Evolutionary conservation across 2,113 vertebrate species (phyloP).

Genomic region (Seriola rivoliana): DNA sequence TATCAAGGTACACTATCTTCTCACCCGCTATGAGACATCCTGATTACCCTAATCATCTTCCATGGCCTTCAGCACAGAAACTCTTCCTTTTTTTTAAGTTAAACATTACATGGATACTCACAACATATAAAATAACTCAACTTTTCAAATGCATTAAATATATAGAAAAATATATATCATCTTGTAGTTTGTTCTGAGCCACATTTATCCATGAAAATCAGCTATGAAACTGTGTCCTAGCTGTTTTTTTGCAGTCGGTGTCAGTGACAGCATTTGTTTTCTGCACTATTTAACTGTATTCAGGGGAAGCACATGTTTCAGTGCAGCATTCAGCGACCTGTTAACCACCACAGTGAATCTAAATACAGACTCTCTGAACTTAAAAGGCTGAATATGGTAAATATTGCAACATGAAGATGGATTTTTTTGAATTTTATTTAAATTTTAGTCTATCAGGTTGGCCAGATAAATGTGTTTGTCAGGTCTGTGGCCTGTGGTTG

Average conservation of each 20-base stretch:
- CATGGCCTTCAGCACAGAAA: not conserved
- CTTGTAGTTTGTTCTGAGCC: not conserved
- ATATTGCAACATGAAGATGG: not conserved
- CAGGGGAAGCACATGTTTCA: not conserved
- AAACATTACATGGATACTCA: no score
- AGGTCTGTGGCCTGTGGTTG: not conserved
- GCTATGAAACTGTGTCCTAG: not conserved
- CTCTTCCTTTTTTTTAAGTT: not conserved
- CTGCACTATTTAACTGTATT: not conserved
- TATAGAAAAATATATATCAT: not conserved
- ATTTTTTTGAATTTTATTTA: not conserved
- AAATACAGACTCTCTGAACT: not conserved
- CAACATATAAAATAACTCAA: no score
- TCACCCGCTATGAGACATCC: not conserved
- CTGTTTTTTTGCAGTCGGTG: not conserved
- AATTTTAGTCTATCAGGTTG: not conserved
- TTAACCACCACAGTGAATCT: not conserved
- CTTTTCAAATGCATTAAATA: not conserved
- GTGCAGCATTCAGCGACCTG: constrained; percentile 4
- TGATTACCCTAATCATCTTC: not conserved
- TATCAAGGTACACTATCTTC: not conserved
- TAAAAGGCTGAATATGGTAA: not conserved
- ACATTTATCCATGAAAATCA: not conserved
- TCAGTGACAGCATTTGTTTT: not conserved
- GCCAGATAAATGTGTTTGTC: not conserved